A percentile compares a stretch with the other conserved stretches of the same genome.
Evolutionary conservation across 2,797 vertebrate genomes (phyloP).

Genomic region (Phoeniculus purpureus): DNA sequence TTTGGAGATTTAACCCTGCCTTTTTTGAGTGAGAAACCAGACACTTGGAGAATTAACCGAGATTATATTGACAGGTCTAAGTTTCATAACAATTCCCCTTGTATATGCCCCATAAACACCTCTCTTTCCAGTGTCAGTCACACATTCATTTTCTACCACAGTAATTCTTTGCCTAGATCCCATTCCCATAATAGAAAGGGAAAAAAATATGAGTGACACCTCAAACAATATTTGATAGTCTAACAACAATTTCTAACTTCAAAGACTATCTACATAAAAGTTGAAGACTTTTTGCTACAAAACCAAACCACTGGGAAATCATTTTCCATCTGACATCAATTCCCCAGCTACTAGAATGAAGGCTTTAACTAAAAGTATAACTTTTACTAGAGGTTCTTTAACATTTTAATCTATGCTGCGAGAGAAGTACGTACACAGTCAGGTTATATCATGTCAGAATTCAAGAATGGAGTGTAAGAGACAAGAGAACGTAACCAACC

Average conservation of each 20-base stretch:
- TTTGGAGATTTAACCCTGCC: conserved; percentile 65
- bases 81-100: conserved; percentile 76
- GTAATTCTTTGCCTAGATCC: conserved; percentile 73
- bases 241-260: conserved; percentile 86
- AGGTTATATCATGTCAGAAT: conserved; percentile 60
- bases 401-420: conserved; percentile 78
- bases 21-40: conserved; percentile 63
- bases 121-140: conserved; percentile 77
- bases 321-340: conserved; percentile 82
- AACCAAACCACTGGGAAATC: conserved; percentile 83
- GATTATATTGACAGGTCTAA: conserved; percentile 71
- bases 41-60: conserved; percentile 61
- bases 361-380: conserved; percentile 76
- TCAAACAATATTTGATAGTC: conserved; percentile 84
- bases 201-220: conserved; percentile 81
- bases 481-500: neutral
- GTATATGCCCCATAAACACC: conserved; percentile 74
- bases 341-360: conserved; percentile 77
- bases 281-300: conserved; percentile 84
- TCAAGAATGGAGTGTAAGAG: conserved; percentile 35
- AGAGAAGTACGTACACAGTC: conserved; percentile 40
- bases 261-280: conserved; percentile 85
- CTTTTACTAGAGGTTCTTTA: conserved; percentile 74
- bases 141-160: conserved; percentile 67
- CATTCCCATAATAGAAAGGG: conserved; percentile 74